These are phyloP conservation scores for Staurois parvus DNA, from an alignment of 2,797 vertebrate species.

Conservation along the genomic window DNA sequence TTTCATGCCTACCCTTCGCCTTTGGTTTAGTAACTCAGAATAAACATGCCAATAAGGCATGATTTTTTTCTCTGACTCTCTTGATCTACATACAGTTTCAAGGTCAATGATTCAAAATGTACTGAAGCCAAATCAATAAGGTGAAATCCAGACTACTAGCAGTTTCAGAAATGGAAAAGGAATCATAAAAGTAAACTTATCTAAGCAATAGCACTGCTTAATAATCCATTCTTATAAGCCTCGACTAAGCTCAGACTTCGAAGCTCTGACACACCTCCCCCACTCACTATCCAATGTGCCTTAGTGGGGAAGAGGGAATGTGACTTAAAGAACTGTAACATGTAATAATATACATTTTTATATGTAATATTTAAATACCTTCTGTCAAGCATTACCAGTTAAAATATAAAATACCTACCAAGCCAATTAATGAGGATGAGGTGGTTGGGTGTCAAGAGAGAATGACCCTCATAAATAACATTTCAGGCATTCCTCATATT, in stretches of 20 bases:
- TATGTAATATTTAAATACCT: background rate
- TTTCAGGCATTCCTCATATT: background rate
- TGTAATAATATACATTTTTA: background rate
- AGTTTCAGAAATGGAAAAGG: too few species aligned
- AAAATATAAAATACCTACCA: background rate
- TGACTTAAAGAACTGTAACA: too few species aligned
- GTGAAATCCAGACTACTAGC: too few species aligned
- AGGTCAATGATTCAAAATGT: too few species aligned
- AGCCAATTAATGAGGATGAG: background rate
- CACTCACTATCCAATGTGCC: background rate
- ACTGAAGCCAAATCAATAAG: too few species aligned
- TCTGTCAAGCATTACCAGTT: background rate
- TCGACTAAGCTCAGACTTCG: background rate
- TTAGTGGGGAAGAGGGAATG: background rate
- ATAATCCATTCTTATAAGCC: background rate
- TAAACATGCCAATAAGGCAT: too few species aligned
- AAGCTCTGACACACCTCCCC: background rate
- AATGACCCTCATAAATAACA: slow-evolving; percentile 3
- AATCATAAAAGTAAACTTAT: too few species aligned
- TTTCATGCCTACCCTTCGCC: too few species aligned
- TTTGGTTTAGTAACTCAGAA: too few species aligned
- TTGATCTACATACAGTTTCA: too few species aligned
- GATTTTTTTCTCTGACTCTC: too few species aligned
- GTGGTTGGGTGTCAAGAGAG: background rate
- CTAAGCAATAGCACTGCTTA: background rate